Percentiles rank a stretch among this genome's conserved stretches.
Conservation (phyloP, 2,797 vertebrate species). For the Hyperoplus lanceolatus region DNA sequence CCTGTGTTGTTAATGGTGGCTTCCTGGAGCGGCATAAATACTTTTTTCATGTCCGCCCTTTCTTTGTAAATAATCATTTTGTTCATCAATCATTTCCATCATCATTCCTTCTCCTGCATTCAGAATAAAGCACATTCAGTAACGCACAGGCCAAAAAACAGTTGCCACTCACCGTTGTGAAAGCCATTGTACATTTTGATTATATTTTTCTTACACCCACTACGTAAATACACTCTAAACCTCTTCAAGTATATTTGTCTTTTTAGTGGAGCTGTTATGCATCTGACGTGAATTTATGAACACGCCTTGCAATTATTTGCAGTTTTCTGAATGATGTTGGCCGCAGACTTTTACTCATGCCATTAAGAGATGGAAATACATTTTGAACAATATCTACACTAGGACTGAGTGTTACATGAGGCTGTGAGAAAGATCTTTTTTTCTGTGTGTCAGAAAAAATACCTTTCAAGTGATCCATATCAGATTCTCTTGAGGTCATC, state of each 20-base stretch:
- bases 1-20: slow-evolving; percentile 24
- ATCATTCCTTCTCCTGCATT: background rate
- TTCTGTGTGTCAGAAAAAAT: slow-evolving; percentile 11
- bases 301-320: background rate
- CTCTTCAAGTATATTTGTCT: background rate
- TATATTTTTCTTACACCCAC: background rate
- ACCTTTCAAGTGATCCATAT: background rate
- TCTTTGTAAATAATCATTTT: slow-evolving; percentile 2
- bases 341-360: slow-evolving; percentile 33
- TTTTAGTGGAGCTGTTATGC: slow-evolving; percentile 1
- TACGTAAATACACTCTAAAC: slow-evolving; percentile 8
- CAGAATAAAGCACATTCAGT: background rate
- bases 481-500: slow-evolving; percentile 17
- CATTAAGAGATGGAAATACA: slow-evolving; percentile 4
- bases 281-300: slow-evolving; percentile 19
- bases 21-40: slow-evolving; percentile 5
- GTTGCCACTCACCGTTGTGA: background rate
- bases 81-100: background rate
- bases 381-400: slow-evolving; percentile 27
- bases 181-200: background rate
- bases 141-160: background rate
- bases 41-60: background rate
- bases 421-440: slow-evolving; percentile 17
- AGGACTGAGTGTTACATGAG: slow-evolving; percentile 7
- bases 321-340: slow-evolving; percentile 11